Evolutionary conservation across 2,888 invertebrate species (phyloP), one percentile per base, ranked within the genome.

Genomic region (Epistrophe grossulariae): DNA sequence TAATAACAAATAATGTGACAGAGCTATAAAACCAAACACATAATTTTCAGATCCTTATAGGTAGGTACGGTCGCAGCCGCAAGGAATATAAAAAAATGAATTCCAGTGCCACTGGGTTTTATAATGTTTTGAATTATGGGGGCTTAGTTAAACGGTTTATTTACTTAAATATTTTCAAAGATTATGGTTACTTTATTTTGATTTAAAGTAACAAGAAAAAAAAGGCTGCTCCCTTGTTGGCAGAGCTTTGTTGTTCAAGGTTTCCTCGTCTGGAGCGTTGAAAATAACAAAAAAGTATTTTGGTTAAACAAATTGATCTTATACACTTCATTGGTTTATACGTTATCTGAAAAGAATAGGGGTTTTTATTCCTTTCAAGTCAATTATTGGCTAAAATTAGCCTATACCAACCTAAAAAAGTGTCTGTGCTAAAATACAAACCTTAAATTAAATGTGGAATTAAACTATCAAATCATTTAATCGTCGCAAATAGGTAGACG

Each of bases 1-100:
- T 70, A 68, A 81, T 64, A 78, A 71, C 71, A 71, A 59, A 77
- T 78, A 77, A 81, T 81, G 76, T 82, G 64, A 40, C 80, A 80
- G 40, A 73, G 76, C 74, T 38, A 76, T 80, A 76, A 68, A 50
- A 68, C 19, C 70, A 70, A 74, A 76, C 84, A 84, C 84, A 76
- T 71, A 76, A 85, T 66, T 81, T 60, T n/a, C 62, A 43, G 43
- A 73, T 84, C 66, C 72, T 81, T 84, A 68, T 15, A 24, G 24
- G 24, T 24, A 24, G 13, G 38, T 15, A 4, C 3, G 9, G 50
- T 10, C 10, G 38, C 11, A 38, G 43, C 40, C 28, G 4, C 11
- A 43, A 45, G 35, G 48, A 10, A 50, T n/a, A 55, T n/a, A 55
- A 31, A 55, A 43, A 62, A 43, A 55, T 43, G 50, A 76, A 50